Evolutionary conservation across 2,113 vertebrate genomes (phyloP), one percentile per base, ranked within the genome.

Genomic region (Microcebus murinus): DNA sequence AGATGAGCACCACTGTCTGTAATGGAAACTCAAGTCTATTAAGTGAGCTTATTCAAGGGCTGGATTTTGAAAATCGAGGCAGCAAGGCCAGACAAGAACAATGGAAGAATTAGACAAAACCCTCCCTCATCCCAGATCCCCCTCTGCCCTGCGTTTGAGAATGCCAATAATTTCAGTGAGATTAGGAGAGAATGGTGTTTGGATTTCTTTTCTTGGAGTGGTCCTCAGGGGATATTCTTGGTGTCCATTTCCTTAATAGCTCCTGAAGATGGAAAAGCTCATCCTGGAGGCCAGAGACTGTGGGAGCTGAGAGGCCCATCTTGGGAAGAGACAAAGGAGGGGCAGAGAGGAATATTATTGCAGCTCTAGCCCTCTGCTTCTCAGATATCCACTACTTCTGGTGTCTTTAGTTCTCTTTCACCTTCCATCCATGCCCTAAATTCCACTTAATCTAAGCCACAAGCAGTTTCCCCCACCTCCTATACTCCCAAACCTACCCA

Each of bases 251-350:
- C 0, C 3, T 70, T 80, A 99, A 96, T 31, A 96, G 97, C 31
- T 98, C 98, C 97, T 98, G 98, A 34, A 99, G 98, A 83, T 83
- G 90, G 55, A 67, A 13, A 81, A 99, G 97, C 79, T 99, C 99
- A 18, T 98, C 97, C 0, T 95, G 94, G 74, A 99, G 97, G 4
- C 67, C 97, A 0, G 95, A 59, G 4, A 83, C 2, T 27, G 97
- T 98, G 0, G 98, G 70, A 65, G 98, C 97, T 3, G 97, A 95
- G 92, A 97, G 97, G 0, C 98, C 98, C 0, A 1, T 94, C 98
- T 99, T 93, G 0, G 14, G 9, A 68, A 9, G 52, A 45, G 57
- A 48, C 42, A 7, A n/a, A 70, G 23, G 23, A 59, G 11, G 29
- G 13, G 20, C 7, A 23, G 50, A 87, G 1, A 90, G 34, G 48